These are phyloP conservation scores for Neotragus pygmaeus DNA, from an alignment of 2,113 vertebrate genomes.

Conservation along the genomic window DNA sequence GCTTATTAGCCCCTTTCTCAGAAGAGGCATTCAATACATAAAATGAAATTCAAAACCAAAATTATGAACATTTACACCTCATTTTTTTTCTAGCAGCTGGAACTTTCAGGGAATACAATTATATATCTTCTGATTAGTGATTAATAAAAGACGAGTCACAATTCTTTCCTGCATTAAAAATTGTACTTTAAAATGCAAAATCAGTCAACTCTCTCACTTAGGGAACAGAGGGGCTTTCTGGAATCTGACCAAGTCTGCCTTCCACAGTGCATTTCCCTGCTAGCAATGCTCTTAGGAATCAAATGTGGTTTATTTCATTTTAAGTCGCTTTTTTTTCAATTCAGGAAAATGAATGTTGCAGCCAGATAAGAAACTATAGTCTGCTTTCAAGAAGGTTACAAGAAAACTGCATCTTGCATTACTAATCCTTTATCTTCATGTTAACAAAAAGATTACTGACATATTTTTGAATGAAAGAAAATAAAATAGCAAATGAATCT, in stretches of 20 bases:
- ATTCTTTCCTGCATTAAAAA: constrained; percentile 3
- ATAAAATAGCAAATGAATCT: constrained; percentile 85
- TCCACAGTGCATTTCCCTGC: constrained; percentile 73
- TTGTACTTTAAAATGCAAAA: constrained; percentile 59
- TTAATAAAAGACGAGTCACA: not conserved
- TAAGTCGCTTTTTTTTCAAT: constrained; percentile 77
- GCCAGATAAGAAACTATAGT: constrained; percentile 88
- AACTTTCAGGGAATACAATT: constrained; percentile 28
- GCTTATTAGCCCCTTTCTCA: not conserved
- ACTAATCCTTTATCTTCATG: constrained; percentile 90
- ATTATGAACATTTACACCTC: not conserved
- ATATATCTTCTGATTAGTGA: not conserved
- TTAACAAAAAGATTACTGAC: constrained; percentile 90
- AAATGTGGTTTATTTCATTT: constrained; percentile 84
- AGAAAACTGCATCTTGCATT: constrained; percentile 89
- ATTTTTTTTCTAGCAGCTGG: not conserved
- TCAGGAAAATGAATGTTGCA: constrained; percentile 86
- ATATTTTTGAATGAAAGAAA: constrained; percentile 88
- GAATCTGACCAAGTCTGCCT: constrained; percentile 70
- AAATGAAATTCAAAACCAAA: not conserved
- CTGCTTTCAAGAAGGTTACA: constrained; percentile 88
- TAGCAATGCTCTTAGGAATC: constrained; percentile 73
- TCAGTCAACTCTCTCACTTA: constrained; percentile 54
- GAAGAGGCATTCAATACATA: not conserved
- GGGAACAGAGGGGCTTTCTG: constrained; percentile 48